phyloP scores from a whole-genome alignment of 2,113 vertebrate genomes.

The Macrotis lagotis region DNA sequence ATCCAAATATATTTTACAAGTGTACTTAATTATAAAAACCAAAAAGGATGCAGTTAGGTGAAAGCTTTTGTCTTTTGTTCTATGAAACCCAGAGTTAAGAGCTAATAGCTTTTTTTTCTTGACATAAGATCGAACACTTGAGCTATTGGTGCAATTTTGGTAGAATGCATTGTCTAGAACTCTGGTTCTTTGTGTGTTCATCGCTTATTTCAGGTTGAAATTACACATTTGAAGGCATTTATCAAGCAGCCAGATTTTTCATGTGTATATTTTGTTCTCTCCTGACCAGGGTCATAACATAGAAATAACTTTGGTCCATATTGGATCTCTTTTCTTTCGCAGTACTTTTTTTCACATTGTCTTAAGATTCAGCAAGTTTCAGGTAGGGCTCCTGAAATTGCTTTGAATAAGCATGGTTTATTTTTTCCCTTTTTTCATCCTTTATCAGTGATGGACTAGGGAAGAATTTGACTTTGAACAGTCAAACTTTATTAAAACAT shows the following conservation, averaged over 20 bases:
- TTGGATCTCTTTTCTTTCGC: background rate
- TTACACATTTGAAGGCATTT: conserved; percentile 28
- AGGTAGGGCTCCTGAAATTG: background rate
- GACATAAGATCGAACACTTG: accelerated
- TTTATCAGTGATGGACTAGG: background rate
- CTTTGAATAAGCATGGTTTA: background rate
- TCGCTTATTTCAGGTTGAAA: conserved; percentile 40
- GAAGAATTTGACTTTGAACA: conserved; percentile 1
- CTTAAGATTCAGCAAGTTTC: background rate
- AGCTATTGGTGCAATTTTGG: background rate
- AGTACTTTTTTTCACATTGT: background rate
- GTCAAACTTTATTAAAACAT: conserved; percentile 21
- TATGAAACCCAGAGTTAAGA: background rate
- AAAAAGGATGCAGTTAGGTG: background rate
- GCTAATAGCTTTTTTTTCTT: background rate
- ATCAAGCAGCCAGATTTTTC: conserved; percentile 42
- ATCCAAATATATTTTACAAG: conserved; percentile 1
- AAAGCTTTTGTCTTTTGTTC: background rate
- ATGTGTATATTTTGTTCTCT: background rate
- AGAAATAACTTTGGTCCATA: background rate
- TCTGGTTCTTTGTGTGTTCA: background rate
- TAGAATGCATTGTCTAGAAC: background rate
- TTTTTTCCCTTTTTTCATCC: background rate
- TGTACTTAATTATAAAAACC: background rate
- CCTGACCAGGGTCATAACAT: conserved; percentile 30